phyloP scores from a whole-genome alignment of 2,797 vertebrate genomes.

The Brachyalestes nurse region DNA sequence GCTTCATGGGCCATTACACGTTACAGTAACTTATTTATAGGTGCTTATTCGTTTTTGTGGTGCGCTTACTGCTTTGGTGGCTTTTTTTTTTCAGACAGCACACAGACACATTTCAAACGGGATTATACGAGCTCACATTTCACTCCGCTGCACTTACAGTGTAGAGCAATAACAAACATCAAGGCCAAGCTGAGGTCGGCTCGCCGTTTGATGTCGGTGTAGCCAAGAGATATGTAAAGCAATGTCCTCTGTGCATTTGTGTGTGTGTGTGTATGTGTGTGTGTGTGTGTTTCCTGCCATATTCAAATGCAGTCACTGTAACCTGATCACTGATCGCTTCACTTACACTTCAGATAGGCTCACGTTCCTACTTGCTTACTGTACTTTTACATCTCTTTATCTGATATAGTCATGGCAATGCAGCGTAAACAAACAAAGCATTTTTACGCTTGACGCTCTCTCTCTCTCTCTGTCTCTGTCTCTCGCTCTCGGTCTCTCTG shows the following conservation, averaged over 20 bases:
- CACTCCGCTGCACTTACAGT: slow-evolving; percentile 33
- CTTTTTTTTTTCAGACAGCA: slow-evolving; percentile 4
- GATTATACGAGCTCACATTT: slow-evolving; percentile 28
- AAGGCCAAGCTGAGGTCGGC: slow-evolving; percentile 36
- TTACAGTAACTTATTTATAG: not conserved
- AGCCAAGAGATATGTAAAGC: slow-evolving; percentile 67
- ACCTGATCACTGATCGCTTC: slow-evolving; percentile 68
- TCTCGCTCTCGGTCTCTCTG: not conserved
- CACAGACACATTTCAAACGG: slow-evolving; percentile 13
- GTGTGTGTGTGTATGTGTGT: not conserved
- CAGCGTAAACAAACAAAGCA: slow-evolving; percentile 72
- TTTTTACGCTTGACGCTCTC: slow-evolving; percentile 39
- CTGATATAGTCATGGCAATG: slow-evolving; percentile 76
- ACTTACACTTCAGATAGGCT: slow-evolving; percentile 62
- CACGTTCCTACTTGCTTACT: slow-evolving; percentile 54
- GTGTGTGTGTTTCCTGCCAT: slow-evolving; percentile 53
- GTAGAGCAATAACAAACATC: slow-evolving; percentile 39
- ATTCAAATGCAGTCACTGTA: slow-evolving; percentile 68
- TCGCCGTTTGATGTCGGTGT: slow-evolving; percentile 60
- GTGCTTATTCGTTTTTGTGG: not conserved
- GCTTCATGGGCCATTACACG: slow-evolving; percentile 16
- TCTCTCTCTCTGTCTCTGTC: slow-evolving; percentile 42
- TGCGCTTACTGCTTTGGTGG: not conserved
- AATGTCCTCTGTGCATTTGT: slow-evolving; percentile 58
- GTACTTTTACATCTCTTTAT: slow-evolving; percentile 77